phyloP scores from a whole-genome alignment of 2,888 invertebrate species.

The Troides helena region DNA sequence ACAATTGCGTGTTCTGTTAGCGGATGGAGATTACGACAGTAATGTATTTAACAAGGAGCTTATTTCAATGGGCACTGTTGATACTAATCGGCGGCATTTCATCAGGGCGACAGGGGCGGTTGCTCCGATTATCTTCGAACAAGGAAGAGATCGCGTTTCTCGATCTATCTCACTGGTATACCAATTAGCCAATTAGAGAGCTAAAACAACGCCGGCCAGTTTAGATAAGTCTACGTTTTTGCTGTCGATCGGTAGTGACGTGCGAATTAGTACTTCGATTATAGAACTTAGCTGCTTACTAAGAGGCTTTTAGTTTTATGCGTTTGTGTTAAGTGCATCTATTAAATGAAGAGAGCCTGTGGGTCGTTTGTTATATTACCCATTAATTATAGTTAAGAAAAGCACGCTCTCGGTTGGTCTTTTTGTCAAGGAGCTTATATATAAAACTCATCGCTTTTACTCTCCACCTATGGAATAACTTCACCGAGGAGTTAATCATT shows the following conservation, averaged over 20 bases:
- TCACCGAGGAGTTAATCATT: too few relatives aligned
- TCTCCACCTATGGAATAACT: too few relatives aligned
- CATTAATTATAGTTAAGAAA: neutral
- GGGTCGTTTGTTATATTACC: neutral
- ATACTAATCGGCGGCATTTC: constrained; percentile 72
- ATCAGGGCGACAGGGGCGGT: constrained; percentile 60
- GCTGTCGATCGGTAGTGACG: constrained; percentile 38
- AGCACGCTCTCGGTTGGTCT: neutral
- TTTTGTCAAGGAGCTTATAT: neutral
- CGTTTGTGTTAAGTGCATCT: neutral
- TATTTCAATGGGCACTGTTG: constrained; percentile 66
- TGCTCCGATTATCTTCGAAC: constrained; percentile 62
- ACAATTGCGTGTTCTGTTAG: constrained; percentile 23
- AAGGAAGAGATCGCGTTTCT: constrained; percentile 71
- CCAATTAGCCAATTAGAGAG: constrained; percentile 80
- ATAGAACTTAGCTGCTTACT: constrained; percentile 41
- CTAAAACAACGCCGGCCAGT: constrained; percentile 57
- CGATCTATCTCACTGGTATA: constrained; percentile 71
- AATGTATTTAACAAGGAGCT: constrained; percentile 50
- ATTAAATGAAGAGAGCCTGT: constrained; percentile 11
- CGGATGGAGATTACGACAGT: constrained; percentile 21
- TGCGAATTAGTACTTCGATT: constrained; percentile 35
- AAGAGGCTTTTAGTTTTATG: constrained; percentile 30
- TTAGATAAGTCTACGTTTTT: constrained; percentile 60
- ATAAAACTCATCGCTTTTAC: too few relatives aligned